Evolutionary conservation across 2,113 vertebrate genomes (phyloP).

Genomic region (Brachypodius melanocephalos): DNA sequence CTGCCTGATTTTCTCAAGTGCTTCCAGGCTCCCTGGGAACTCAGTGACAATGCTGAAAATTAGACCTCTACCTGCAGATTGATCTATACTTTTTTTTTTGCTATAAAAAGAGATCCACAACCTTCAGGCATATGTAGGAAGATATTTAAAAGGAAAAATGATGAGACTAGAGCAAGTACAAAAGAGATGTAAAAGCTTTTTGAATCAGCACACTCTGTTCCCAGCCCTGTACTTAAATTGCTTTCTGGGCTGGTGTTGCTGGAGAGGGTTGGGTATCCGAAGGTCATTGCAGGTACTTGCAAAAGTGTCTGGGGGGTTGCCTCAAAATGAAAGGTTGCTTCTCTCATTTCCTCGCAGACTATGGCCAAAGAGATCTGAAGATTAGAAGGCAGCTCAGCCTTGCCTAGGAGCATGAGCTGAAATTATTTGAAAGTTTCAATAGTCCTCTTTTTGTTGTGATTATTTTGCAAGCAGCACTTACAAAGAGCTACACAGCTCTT

Average conservation of each 20-base stretch:
- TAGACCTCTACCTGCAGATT: not conserved
- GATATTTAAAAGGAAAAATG: conserved; percentile 38
- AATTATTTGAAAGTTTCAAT: not conserved
- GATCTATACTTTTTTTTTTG: not conserved
- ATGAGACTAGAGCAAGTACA: not conserved
- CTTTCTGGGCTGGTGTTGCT: not conserved
- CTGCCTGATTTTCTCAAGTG: not conserved
- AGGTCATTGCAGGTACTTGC: conserved; percentile 30
- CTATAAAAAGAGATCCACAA: not conserved
- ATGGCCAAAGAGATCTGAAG: conserved; percentile 7
- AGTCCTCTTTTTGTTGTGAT: not conserved
- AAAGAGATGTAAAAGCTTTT: conserved; percentile 31
- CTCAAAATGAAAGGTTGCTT: conserved; percentile 34
- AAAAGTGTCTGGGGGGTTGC: conserved; percentile 4
- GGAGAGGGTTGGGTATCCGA: not conserved
- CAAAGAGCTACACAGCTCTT: not conserved
- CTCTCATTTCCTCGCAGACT: conserved; percentile 31
- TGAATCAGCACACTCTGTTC: conserved; percentile 32
- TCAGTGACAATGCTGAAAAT: not conserved
- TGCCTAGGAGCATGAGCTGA: not conserved
- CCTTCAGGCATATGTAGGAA: not conserved
- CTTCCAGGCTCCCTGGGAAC: not conserved
- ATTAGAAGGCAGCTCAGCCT: not conserved
- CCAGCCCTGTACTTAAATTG: not conserved
- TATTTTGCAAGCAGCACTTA: conserved; percentile 2